Evolutionary conservation across 2,113 vertebrate genomes (phyloP), one percentile per base, ranked within the genome.

Genomic region (Pyxicephalus adspersus): DNA sequence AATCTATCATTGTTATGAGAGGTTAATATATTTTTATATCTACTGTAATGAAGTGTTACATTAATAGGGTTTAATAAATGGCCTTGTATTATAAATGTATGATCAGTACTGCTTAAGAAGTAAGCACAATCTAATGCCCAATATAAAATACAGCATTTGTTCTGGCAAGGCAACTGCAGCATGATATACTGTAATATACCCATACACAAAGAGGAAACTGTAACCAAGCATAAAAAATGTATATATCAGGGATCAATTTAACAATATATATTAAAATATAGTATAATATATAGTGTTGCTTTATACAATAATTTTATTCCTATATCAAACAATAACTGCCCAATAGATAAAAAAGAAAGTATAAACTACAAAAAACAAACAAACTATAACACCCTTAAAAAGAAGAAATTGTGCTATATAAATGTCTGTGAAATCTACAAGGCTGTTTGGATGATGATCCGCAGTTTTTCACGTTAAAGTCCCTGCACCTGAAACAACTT

Each of bases 11-110:
- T 60, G 71, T 74, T 74, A 60, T 74, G 71, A 60, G 71, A 74
- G 71, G 54, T 74, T 74, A 74, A 74, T 74, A 74, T 74, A 74
- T 74, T 74, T n/a, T 74, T 74, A 74, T 74, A 74, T 74, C 71
- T 74, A 74, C 54, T 74, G 29, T 74, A 74, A 74, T 74, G 71
- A 74, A 74, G 54, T 74, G 58, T 74, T 74, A 74, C 54, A 26
- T 74, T 74, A 74, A 58, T 74, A 60, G 54, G 55, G 18, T 74
- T 74, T 58, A 74, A 74, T 58, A 74, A 74, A 74, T 58, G 26
- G 54, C 71, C 71, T 74, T 26, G 29, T 57, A 29, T 34, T 60
- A 34, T 60, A 74, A 74, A 74, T 38, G 38, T 74, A 74, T 38
- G 71, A 58, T 60, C n/a, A 20, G 55, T 58, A 34, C 38, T 73